These are phyloP conservation scores for Oreochromis tanganicae DNA, from an alignment of 2,113 vertebrate genomes.

Conservation along the genomic window DNA sequence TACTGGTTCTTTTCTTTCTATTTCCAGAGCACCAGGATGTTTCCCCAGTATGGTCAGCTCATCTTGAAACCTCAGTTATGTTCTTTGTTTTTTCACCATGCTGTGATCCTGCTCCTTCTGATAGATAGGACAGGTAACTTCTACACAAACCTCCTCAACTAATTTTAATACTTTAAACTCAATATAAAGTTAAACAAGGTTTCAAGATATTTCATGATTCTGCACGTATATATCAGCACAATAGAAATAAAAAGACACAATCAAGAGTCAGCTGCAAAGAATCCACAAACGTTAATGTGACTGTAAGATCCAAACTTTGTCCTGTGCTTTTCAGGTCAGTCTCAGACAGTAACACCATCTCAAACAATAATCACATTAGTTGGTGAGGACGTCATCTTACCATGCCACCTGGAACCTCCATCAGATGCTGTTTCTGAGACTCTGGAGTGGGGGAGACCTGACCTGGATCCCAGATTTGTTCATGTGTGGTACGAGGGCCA, in stretches of 20 bases:
- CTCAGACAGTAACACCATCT: accelerated
- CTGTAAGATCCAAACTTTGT: not conserved
- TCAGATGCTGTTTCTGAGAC: accelerated
- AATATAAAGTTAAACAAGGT: accelerated
- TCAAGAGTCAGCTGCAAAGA: not conserved
- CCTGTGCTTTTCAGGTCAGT: not conserved
- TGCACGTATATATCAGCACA: not conserved
- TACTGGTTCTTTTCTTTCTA: not conserved
- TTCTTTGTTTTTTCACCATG: accelerated
- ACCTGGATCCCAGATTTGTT: accelerated
- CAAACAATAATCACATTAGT: not conserved
- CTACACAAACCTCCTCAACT: not conserved
- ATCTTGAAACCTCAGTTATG: not conserved
- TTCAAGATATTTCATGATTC: accelerated
- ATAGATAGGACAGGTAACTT: not conserved
- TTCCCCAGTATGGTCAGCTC: accelerated
- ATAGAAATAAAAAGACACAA: accelerated
- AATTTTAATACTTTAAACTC: not conserved
- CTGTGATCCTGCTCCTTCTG: not conserved
- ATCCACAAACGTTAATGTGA: not conserved
- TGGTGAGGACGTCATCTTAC: not conserved
- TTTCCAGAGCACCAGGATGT: not conserved
- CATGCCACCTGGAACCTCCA: accelerated
- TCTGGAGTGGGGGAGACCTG: not conserved
- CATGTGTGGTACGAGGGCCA: accelerated